Conservation (phyloP, 92 coral and sea anemone species). For the Zoanthus solanderi region DNA sequence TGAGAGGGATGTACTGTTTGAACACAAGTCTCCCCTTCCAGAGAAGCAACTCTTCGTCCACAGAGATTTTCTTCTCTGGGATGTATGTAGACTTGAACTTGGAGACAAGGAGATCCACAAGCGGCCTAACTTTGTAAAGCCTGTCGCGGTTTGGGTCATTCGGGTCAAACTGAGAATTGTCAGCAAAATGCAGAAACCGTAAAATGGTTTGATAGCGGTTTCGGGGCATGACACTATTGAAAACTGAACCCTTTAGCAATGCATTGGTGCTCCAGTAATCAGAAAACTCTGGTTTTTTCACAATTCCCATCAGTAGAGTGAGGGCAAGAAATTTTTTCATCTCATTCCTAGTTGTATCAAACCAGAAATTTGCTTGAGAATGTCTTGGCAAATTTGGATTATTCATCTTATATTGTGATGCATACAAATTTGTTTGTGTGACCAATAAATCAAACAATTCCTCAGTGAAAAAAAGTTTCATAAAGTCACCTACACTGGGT, state of each 20-base stretch:
- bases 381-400: background rate
- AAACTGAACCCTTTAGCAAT: conserved; percentile 35
- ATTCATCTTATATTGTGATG: background rate
- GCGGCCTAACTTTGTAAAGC: conserved; percentile 58
- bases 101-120: conserved; percentile 56
- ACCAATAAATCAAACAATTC: conserved; percentile 33
- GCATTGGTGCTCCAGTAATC: conserved; percentile 53
- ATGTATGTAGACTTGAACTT: conserved; percentile 28
- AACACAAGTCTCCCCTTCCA: conserved; percentile 65
- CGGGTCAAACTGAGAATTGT: conserved; percentile 36
- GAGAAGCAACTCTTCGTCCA: background rate
- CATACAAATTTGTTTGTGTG: conserved; percentile 16
- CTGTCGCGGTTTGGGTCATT: conserved; percentile 49
- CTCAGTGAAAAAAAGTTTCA: conserved; percentile 29
- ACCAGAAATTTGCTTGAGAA: background rate
- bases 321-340: conserved; percentile 56
- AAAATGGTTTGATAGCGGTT: background rate
- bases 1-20: conserved; percentile 64
- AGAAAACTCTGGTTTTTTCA: conserved; percentile 49
- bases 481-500: conserved; percentile 18
- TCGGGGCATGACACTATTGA: conserved; percentile 12
- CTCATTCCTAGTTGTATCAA: background rate
- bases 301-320: conserved; percentile 41
- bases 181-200: conserved; percentile 1
- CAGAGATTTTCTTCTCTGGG: background rate